Conservation (phyloP, 2,888 invertebrate species). For the Temnothorax ravouxi region DNA sequence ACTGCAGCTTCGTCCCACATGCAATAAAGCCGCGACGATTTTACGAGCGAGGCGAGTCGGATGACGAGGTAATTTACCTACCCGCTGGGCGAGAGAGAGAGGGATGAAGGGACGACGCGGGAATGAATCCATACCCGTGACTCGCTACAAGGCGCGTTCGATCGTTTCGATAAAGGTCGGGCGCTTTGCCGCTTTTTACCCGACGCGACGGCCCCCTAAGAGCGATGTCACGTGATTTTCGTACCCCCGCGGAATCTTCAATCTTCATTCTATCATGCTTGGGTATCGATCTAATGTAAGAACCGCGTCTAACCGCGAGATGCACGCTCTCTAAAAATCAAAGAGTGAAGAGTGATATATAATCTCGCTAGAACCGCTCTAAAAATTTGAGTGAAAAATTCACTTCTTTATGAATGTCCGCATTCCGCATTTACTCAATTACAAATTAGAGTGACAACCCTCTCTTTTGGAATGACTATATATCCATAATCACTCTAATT, state of each 20-base stretch:
- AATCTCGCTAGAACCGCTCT: too few species aligned
- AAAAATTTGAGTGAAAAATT: too few species aligned
- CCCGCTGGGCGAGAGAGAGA: constrained; percentile 15
- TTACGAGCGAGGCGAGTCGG: constrained; percentile 71
- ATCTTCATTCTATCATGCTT: constrained; percentile 23
- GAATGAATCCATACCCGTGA: constrained; percentile 48
- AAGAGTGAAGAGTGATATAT: too few species aligned
- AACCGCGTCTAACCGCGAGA: neutral
- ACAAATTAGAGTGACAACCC: too few species aligned
- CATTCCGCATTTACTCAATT: too few species aligned
- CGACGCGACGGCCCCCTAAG: constrained; percentile 10
- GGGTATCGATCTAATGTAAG: constrained; percentile 8
- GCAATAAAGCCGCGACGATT: constrained; percentile 74
- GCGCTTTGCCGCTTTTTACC: constrained; percentile 40
- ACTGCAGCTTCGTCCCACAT: constrained; percentile 61
- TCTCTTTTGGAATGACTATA: too few species aligned
- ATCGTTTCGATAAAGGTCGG: constrained; percentile 50
- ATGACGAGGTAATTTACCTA: constrained; percentile 74
- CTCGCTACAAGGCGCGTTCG: constrained; percentile 49
- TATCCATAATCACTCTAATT: too few species aligned
- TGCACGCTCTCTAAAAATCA: neutral
- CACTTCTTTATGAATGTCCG: too few species aligned
- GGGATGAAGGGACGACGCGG: constrained; percentile 39
- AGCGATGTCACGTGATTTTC: constrained; percentile 40
- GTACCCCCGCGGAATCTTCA: constrained; percentile 41